Conservation (phyloP, 2,888 invertebrate species). For the Scaptomyza cyrtandrae region DNA sequence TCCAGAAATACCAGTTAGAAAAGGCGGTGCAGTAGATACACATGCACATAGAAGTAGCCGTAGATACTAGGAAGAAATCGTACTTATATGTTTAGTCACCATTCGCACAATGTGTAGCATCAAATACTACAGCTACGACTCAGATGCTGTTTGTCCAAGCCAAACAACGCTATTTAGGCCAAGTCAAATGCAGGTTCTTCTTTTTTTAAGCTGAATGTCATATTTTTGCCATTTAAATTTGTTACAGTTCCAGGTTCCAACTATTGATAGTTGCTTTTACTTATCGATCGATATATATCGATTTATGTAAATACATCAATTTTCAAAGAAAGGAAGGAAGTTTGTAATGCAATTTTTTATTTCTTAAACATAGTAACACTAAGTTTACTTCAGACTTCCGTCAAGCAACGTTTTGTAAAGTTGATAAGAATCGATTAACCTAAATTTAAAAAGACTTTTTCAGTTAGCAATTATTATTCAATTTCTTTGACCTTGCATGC, state of each 20-base stretch:
- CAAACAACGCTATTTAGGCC: conserved; percentile 61
- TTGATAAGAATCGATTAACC: not conserved
- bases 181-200: conserved; percentile 50
- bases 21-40: conserved; percentile 60
- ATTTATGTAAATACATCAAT: no score
- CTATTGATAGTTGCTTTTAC: no score
- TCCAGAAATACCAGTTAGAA: conserved; percentile 82
- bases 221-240: conserved; percentile 43
- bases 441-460: not conserved
- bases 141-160: conserved; percentile 32
- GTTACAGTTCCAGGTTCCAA: no score
- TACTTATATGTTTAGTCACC: conserved; percentile 72
- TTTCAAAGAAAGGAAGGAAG: no score
- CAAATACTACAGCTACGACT: conserved; percentile 30
- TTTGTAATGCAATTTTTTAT: no score
- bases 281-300: not conserved
- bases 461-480: not conserved
- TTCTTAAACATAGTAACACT: no score
- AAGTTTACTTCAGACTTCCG: no score
- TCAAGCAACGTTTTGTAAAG: not conserved
- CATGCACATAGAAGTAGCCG: conserved; percentile 10
- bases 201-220: conserved; percentile 29
- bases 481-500: not conserved
- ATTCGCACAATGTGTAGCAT: conserved; percentile 69
- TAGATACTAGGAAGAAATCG: conserved; percentile 62